Evolutionary conservation across 2,113 vertebrate genomes (phyloP), one percentile per base, ranked within the genome.

Genomic region (Albula goreensis): DNA sequence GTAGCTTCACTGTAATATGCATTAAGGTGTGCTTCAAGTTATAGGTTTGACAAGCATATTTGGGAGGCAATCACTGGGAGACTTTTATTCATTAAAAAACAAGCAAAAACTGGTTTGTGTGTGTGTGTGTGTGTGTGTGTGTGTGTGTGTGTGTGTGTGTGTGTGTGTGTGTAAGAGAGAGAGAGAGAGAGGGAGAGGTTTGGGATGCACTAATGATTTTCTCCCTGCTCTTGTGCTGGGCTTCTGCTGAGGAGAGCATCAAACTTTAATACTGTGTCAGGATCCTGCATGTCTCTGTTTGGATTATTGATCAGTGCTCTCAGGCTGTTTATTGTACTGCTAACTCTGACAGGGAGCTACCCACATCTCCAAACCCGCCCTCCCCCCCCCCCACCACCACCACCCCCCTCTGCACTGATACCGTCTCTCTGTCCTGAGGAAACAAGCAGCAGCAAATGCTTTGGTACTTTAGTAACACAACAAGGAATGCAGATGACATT

Each of bases 281-380:
- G 60, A 84, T 11, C n/a, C 80, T 8, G 70, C 49, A 70, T 50
- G 83, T 83, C 66, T 83, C 86, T 81, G 81, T 25, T 53, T 4
- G 63, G 85, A 22, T 85, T 90, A 92, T 92, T 89, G 89, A 93
- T 90, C 86, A 74, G 53, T 53, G n/a, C 57, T 78, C 70, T 12
- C 56, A 51, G 83, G 19, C 81, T 87, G 81, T 87, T 81, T 87
- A 77, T 81, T 66, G 74, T 57, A 19, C 53, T 86, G 63, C 66
- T 50, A 15, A 82, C 22, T 77, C n/a, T 74, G 70, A n/a, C 6
- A 74, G 31, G n/a, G 66, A 15, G 53, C 56, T 63, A 25, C 48
- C 17, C 48, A n/a, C 56, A n/a, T 56, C 9, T 31, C 81, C 25
- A 17, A n/a, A 22, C 5, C 6, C 31, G 2, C 25, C 81, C 56